Evolutionary conservation across 2,797 vertebrate species (phyloP).

Genomic region (Megaceryle alcyon): DNA sequence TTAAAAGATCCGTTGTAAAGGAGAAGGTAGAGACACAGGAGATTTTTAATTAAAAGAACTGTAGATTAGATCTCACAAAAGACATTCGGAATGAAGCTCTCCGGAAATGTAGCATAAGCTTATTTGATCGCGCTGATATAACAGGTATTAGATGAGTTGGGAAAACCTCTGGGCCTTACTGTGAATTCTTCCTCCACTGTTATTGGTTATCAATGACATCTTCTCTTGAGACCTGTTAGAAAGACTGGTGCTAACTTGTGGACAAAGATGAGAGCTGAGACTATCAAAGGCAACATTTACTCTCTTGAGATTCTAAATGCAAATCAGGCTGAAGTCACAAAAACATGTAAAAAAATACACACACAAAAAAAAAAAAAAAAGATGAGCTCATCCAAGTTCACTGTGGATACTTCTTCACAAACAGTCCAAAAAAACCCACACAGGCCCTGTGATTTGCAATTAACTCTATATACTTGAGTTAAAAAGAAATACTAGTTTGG

Average conservation of each 20-base stretch:
- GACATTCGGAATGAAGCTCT: not conserved
- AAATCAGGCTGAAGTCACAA: conserved; percentile 4
- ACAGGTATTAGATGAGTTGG: not conserved
- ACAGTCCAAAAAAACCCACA: not conserved
- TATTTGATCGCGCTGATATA: conserved; percentile 38
- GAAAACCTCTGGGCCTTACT: not conserved
- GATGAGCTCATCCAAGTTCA: not conserved
- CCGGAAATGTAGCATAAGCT: conserved; percentile 26
- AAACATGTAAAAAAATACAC: too few relatives aligned
- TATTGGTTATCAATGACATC: not conserved
- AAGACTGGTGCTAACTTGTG: not conserved
- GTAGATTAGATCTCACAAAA: conserved; percentile 44
- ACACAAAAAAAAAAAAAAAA: too few relatives aligned
- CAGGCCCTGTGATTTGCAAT: not conserved
- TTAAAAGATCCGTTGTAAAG: not conserved
- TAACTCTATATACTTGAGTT: not conserved
- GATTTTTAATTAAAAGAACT: conserved; percentile 69
- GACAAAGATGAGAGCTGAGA: not conserved
- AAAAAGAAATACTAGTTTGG: not conserved
- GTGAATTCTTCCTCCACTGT: not conserved
- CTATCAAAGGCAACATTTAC: not conserved
- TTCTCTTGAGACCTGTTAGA: not conserved
- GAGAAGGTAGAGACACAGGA: not conserved
- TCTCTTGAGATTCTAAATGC: not conserved
- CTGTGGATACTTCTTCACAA: not conserved